Evolutionary conservation across 2,797 vertebrate species (phyloP).

Genomic region (Trachurus trachurus): DNA sequence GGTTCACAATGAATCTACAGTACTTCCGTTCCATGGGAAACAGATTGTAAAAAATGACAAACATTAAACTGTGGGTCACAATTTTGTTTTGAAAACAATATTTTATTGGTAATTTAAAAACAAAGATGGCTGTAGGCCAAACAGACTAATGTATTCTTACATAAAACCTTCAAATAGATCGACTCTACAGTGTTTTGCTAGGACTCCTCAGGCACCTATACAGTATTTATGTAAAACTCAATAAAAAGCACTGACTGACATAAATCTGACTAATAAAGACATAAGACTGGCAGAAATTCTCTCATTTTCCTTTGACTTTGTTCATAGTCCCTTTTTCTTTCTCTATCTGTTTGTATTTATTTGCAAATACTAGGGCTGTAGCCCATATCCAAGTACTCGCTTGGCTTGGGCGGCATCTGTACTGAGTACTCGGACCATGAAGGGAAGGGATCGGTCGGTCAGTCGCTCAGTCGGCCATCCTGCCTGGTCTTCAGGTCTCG

Average conservation of each 20-base stretch:
- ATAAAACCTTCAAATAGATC: conserved; percentile 1
- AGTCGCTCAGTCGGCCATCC: no score
- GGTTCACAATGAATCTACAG: background rate
- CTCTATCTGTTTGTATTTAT: conserved; percentile 18
- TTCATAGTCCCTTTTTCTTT: conserved; percentile 2
- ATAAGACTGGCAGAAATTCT: conserved; percentile 21
- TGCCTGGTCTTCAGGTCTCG: no score
- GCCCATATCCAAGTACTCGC: no score
- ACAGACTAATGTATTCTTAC: background rate
- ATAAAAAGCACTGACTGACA: conserved; percentile 2
- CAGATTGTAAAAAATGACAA: background rate
- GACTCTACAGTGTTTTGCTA: background rate
- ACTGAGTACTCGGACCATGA: no score
- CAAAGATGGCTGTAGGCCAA: background rate
- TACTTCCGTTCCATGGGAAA: background rate
- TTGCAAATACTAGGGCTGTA: conserved; percentile 1
- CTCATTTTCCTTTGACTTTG: conserved; percentile 7
- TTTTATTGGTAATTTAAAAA: conserved; percentile 3
- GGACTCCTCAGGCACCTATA: background rate
- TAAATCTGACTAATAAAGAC: conserved; percentile 35
- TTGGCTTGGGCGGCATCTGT: no score
- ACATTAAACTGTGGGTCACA: background rate
- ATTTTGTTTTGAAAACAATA: background rate
- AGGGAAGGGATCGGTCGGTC: no score
- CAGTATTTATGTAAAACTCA: background rate